Base-by-base conservation (phyloP, 2,113 vertebrate species). In the Sphaerodactylus townsendi region DNA sequence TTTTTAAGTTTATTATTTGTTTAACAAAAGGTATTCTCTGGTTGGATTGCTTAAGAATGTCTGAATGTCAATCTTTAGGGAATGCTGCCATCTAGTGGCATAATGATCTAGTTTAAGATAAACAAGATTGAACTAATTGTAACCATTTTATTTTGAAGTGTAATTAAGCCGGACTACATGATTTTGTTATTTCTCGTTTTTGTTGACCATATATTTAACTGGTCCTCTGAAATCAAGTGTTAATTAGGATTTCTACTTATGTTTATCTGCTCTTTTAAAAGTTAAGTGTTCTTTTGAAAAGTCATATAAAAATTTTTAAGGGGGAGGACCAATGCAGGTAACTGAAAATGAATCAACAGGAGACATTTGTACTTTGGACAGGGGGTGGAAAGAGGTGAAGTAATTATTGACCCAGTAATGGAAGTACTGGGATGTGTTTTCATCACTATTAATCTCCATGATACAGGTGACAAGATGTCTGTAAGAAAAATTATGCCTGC, bases 31-130 rank as follows among this genome's bases (percentile, higher is more conserved):
- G 48, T 25, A 73, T 68, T 37, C 41, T 59, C 4, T n/a, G 65
- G 48, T 66, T 65, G 74, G 8, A 11, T 48, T 74, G 28, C 17
- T 35, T 35, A 62, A 33, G 10, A 15, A 15, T n/a, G 48, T 11
- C 28, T 35, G 62, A 53, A 65, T 8, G 1, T 84, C 17, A 56
- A 65, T 44, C 0, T 0, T 0, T 64, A 89, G 37, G 39, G 83
- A 84, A 85, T 85, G 6, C 64, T 93, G 91, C 91, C 91, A 91
- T 77, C 90, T 93, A 89, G 86, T 48, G 85, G 28, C 23, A 5
- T 0, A 15, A 62, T 82, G 64, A 3, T 62, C 6, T n/a, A 81
- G 30, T 25, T 9, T 50, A 53, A 65, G 4, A 19, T 39, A 23
- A 13, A 53, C 35, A n/a, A 77, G 13, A 9, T 50, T 10, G n/a